Percentiles rank a stretch among this genome's conserved stretches.
Conservation (phyloP, 2,888 invertebrate species). For the Melitaea athalia region DNA sequence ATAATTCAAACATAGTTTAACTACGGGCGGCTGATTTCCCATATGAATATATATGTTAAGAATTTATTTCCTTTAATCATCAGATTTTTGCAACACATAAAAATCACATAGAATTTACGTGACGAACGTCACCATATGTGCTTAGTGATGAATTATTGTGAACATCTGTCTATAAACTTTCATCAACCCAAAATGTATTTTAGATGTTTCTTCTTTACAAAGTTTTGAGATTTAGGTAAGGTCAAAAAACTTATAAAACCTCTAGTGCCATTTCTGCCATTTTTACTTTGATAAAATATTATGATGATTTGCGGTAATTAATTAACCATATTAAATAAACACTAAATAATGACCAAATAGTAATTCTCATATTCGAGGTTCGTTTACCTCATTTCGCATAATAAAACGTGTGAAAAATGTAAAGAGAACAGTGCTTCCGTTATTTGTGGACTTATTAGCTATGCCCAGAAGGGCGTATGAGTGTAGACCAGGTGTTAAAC, state of each 20-base stretch:
- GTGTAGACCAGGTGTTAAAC: conserved; percentile 13
- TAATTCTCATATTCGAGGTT: conserved; percentile 38
- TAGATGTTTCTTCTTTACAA: conserved; percentile 1
- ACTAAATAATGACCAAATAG: conserved; percentile 22
- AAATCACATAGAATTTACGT: neutral
- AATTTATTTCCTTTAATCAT: no score
- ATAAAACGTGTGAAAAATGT: conserved; percentile 39
- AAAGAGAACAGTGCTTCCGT: conserved; percentile 32
- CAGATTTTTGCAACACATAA: neutral
- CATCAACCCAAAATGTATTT: neutral
- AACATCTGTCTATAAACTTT: conserved; percentile 1
- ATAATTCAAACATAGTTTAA: no score
- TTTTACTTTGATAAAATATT: neutral
- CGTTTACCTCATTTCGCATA: conserved; percentile 39
- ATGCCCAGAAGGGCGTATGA: conserved; percentile 31
- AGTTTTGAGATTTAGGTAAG: neutral
- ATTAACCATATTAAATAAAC: conserved; percentile 16
- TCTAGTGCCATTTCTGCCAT: neutral
- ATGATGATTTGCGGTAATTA: conserved; percentile 12
- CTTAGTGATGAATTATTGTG: neutral
- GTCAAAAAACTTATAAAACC: conserved; percentile 17
- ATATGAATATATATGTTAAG: no score
- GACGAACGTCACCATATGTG: neutral
- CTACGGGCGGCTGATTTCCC: no score
- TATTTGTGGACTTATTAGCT: conserved; percentile 35